Evolutionary conservation across 2,888 invertebrate species (phyloP), one percentile per base, ranked within the genome.

Genomic region (Drosophila neonasuta): DNA sequence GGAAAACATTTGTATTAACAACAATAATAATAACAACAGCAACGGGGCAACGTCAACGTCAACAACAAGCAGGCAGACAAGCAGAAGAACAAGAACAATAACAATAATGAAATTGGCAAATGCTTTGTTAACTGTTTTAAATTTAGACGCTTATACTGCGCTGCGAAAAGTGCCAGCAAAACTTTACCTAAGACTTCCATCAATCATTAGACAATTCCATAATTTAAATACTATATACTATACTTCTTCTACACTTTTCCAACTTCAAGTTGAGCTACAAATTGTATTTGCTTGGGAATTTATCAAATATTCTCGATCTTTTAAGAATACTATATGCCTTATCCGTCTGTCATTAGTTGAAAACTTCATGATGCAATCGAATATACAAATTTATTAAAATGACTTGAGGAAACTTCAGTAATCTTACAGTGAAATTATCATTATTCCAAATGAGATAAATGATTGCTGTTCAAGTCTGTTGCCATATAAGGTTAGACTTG

Each of bases 1-100:
- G 79, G 77, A 85, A 82, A 85, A 74, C 71, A 84, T 75, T 79
- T 73, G 66, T 75, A 84, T 78, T 76, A 80, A 75, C 71, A 83
- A 75, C 68, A 83, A 80, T 63, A 65, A 65, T 50, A 61, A 61
- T 44, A 42, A 69, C 50, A 64, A 42, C 34, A 36, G 5, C 45
- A 20, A 42, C 41, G 49, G 9, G 15, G 20, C 49, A 46, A 63
- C 49, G n/a, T 11, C 11, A 34, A n/a, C 34, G 34, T 36, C 36
- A 36, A 36, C 36, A 57, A 55, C 5, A 67, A 13, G 20, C 20
- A 3, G 20, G 20, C 20, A 20, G 20, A 20, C 20, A 20, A 20
- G 30, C 54, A 60, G 34, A 68, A 41, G 15, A 62, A 46, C 10
- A 58, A 71, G 20, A 62, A 49, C 29, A 70, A 51, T 32, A 44